Evolutionary conservation across 2,113 vertebrate genomes (phyloP).

Genomic region (Pedetes capensis): DNA sequence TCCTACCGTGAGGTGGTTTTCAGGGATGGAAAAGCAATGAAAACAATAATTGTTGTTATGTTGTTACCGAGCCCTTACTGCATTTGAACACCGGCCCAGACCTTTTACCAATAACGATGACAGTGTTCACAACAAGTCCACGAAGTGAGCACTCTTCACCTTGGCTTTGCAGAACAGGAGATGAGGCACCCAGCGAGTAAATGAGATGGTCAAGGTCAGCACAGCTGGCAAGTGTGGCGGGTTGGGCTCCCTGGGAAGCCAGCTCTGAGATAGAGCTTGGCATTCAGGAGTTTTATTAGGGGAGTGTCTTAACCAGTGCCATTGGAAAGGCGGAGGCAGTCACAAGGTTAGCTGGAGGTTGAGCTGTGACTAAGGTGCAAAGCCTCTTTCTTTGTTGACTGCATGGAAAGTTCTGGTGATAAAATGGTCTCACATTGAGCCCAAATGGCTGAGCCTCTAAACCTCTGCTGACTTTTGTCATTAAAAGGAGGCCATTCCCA

Average conservation of each 20-base stretch:
- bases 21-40: not conserved
- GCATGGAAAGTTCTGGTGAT: not conserved
- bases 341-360: not conserved
- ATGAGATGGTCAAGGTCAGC: not conserved
- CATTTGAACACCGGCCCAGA: not conserved
- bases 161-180: not conserved
- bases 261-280: not conserved
- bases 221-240: not conserved
- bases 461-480: accelerated
- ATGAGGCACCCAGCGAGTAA: not conserved
- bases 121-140: not conserved
- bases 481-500: not conserved
- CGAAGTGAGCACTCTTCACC: not conserved
- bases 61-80: not conserved
- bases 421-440: not conserved
- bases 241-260: not conserved
- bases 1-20: not conserved
- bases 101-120: too few species aligned
- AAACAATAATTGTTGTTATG: not conserved
- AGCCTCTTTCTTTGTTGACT: not conserved
- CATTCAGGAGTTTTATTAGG: not conserved
- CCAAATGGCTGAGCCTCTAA: not conserved
- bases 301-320: too few species aligned
- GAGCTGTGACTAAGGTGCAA: not conserved
- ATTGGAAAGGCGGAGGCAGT: not conserved